A percentile compares a stretch with the other conserved stretches of the same genome.
Evolutionary conservation across 1,140 invertebrate genomes (phyloP).

Genomic region (Teleopsis dalmanni): DNA sequence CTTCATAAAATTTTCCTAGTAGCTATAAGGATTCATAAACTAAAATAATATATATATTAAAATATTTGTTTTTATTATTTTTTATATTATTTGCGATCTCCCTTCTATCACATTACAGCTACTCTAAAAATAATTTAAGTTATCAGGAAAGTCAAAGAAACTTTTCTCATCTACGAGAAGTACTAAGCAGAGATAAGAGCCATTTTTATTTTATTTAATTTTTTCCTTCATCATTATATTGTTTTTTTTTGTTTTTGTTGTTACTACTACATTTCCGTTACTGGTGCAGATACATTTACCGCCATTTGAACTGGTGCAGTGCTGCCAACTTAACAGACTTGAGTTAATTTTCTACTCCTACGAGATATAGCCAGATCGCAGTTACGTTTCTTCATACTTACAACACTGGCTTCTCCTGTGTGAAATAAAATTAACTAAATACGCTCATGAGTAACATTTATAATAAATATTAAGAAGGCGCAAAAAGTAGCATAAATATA

Average conservation of each 20-base stretch:
- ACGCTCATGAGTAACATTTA: constrained; percentile 44
- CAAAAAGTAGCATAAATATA: constrained; percentile 40
- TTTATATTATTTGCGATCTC: no score
- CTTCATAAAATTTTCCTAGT: no score
- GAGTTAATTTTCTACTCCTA: background rate
- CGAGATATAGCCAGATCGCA: no score
- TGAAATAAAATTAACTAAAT: constrained; percentile 45
- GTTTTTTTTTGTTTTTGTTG: background rate
- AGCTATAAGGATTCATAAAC: no score
- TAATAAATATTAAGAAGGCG: constrained; percentile 42
- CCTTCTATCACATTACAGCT: no score
- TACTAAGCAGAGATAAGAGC: constrained; percentile 7
- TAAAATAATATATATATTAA: no score
- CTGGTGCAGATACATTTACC: no score
- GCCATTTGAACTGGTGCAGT: no score
- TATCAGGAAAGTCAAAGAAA: constrained; percentile 7
- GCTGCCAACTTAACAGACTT: background rate
- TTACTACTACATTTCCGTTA: background rate
- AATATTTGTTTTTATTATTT: no score
- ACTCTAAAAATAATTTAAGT: constrained; percentile 9
- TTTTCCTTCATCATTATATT: background rate
- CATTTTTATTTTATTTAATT: constrained; percentile 5
- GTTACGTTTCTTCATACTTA: background rate
- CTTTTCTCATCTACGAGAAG: constrained; percentile 11
- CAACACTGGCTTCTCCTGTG: constrained; percentile 31